Base-by-base conservation (phyloP, 1,140 invertebrate species). In the Sycophaga agraensis region DNA sequence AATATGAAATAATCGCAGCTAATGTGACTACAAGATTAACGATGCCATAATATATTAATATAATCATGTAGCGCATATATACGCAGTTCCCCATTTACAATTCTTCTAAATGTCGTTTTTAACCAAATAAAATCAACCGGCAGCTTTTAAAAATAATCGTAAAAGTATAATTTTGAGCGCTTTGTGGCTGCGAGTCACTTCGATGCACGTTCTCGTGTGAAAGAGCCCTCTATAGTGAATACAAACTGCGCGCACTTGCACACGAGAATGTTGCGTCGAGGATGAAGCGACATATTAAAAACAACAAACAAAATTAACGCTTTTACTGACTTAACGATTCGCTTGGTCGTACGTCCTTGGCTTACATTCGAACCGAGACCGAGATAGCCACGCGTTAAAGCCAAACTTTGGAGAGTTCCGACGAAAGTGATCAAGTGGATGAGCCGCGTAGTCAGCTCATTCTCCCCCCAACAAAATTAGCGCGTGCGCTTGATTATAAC, bases 401-500 rank as follows among this genome's bases (percentile, higher is more conserved):
- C n/a, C n/a, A 56, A 11, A 54, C 21, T 8, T 34, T 21, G 28
- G 24, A 56, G 28, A 56, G 22, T 56, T 22, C 28, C 6, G 17
- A 46, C 17, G 11, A 34, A 50, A 50, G n/a, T n/a, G 11, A 50
- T 16, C 1, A 53, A 40, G 7, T 39, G 12, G 11, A 14, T 5
- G 31, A 50, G 16, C 14, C n/a, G n/a, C 37, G 37, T 16, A 49
- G 21, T 21, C 19, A 34, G 14, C 28, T 51, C 21, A 4, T 8
- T 11, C 28, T 31, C 28, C 28, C 16, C 28, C 14, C 22, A 9
- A 54, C 14, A 17, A 54, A 24, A 37, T n/a, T 53, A 6, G 50
- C n/a, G n/a, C n/a, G n/a, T n/a, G n/a, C n/a, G 35, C 31, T 39
- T 40, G 16, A 39, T 53, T 24, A 53, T 31, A 39, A 53, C 50